Evolutionary conservation across 1,140 invertebrate species (phyloP), one percentile per base, ranked within the genome.

Genomic region (Drosophila prosaltans): DNA sequence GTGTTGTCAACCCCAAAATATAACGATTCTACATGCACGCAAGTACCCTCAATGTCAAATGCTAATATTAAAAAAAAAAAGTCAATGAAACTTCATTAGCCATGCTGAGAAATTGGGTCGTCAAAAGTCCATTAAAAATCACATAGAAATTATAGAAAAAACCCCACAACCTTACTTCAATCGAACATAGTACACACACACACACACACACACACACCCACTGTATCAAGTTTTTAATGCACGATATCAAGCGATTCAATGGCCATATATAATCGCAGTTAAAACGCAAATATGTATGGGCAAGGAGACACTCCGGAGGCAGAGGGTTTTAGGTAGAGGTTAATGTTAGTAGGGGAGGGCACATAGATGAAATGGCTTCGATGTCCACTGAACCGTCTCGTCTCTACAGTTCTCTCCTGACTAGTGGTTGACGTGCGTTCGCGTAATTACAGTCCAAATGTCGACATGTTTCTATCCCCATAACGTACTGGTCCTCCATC

Each of bases 381-480:
- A 86, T 85, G 67, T 68, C 32, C 80, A 67, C 63, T 88, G 51
- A 70, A 85, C 80, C 83, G 82, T 69, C 78, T 57, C 67, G 65
- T 71, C 45, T 51, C 45, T 51, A 36, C 32, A 7, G 32, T 36
- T 9, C 45, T 51, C 21, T 69, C 21, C 16, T 30, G 54, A 36
- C 62, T 59, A 39, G 28, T 21, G 41, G 54, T 69, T 89, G 77
- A 89, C 84, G 84, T 89, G 84, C 75, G 74, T 67, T 77, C 67
- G 65, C 74, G 81, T 89, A 89, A 89, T 89, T 89, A 89, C 74
- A 73, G 71, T 78, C 71, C 70, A 74, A 84, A 83, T 89, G 77
- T 69, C 63, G 77, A 69, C 80, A 69, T 55, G 58, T 43, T 54
- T 55, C 4, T 48, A 55, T 1, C 24, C 51, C 21, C n/a, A 0